These are phyloP conservation scores for Vicugna pacos DNA, from an alignment of 2,113 vertebrate species.

Conservation along the genomic window DNA sequence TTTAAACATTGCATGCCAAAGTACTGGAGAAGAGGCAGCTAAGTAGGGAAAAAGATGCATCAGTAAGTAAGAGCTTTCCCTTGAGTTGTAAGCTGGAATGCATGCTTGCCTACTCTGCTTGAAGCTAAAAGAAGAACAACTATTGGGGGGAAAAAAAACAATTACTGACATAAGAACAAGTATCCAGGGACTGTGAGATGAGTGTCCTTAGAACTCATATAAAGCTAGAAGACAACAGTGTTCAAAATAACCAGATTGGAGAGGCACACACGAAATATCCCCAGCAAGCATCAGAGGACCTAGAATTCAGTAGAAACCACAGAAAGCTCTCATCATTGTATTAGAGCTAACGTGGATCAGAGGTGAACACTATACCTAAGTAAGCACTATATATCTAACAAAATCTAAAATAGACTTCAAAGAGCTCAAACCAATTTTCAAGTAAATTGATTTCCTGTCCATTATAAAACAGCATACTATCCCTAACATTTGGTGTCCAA, in stretches of 20 bases:
- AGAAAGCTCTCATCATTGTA: not conserved
- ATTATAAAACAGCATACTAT: not conserved
- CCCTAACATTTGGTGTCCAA: not conserved
- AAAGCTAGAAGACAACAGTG: not conserved
- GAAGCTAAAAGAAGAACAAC: not conserved
- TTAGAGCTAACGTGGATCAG: not conserved
- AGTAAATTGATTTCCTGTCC: not conserved
- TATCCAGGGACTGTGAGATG: not conserved
- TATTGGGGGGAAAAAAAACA: not conserved
- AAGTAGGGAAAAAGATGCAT: not conserved
- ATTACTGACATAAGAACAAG: not conserved
- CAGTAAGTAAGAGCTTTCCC: not conserved
- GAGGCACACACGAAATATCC: rapidly evolving
- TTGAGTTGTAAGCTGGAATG: not conserved
- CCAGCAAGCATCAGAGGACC: not conserved
- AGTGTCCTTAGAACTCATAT: not conserved
- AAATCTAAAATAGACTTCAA: not conserved
- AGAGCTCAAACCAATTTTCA: not conserved
- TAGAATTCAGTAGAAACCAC: not conserved
- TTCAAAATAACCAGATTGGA: not conserved
- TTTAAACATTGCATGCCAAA: not conserved
- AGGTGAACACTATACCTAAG: not conserved
- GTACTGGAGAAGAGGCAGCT: not conserved
- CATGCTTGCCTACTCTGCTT: not conserved
- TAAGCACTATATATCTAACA: not conserved